These are phyloP conservation scores for Trachelus tabidus DNA, from an alignment of 2,888 invertebrate genomes.

Conservation along the genomic window DNA sequence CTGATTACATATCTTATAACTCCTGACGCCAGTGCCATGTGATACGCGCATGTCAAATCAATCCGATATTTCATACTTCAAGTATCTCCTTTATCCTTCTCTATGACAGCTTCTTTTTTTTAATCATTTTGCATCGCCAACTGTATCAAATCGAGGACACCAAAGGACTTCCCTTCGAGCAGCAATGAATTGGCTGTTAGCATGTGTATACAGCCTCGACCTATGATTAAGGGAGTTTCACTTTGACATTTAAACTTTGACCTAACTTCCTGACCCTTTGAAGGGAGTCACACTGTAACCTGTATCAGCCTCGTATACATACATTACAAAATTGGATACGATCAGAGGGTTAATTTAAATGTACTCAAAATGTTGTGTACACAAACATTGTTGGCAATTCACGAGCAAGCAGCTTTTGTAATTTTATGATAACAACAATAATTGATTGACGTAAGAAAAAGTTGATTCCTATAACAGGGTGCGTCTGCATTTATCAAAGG, in stretches of 20 bases:
- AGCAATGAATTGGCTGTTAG: background rate
- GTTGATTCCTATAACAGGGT: background rate
- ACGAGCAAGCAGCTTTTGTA: background rate
- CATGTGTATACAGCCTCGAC: background rate
- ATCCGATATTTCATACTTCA: background rate
- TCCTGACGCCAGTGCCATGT: slow-evolving; percentile 21
- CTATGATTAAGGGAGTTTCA: background rate
- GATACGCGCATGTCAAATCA: slow-evolving; percentile 26
- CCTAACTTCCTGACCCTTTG: background rate
- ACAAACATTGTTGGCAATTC: fast-evolving
- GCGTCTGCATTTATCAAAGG: background rate
- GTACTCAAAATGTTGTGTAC: background rate
- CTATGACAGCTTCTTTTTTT: slow-evolving; percentile 6
- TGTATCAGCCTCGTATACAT: background rate
- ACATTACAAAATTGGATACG: background rate
- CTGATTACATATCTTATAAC: slow-evolving; percentile 42
- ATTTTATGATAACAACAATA: background rate
- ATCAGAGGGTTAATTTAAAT: background rate
- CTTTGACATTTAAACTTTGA: background rate
- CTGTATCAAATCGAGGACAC: background rate
- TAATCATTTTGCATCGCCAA: background rate
- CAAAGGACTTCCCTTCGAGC: too few species aligned
- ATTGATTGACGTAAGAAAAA: background rate
- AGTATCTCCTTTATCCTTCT: background rate
- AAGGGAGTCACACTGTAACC: background rate